Evolutionary conservation across 2,888 invertebrate genomes (phyloP), one percentile per base, ranked within the genome.

Genomic region (Miltochrista miniata): DNA sequence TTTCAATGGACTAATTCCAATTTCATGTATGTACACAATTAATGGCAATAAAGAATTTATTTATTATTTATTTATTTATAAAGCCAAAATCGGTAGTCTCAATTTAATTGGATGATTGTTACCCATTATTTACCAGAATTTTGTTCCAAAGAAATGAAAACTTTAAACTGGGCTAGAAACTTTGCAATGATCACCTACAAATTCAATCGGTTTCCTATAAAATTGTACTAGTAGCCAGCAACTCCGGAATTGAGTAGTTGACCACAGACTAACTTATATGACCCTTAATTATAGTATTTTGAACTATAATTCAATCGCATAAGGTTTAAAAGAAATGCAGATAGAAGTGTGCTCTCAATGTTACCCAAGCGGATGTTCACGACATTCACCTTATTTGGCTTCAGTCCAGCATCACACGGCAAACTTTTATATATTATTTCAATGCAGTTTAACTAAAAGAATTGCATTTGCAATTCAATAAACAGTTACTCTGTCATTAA

Each of bases 311-410:
- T 13, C 18, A 14, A 50, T 47, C 49, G 15, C 31, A 54, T 66
- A 79, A 70, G 66, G 71, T 67, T 56, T 56, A 61, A 48, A 49
- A 42, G 37, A 44, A 48, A 52, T 61, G 64, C 70, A 67, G 63
- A 56, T 59, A 69, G 62, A 64, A 70, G 49, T 65, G 70, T 68
- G 75, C 50, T 57, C 59, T 65, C 72, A 72, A 66, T 74, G 79
- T 78, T 74, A 73, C 81, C 72, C 72, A 48, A 70, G 81, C 83
- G 85, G 82, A 85, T 87, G 88, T 86, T 83, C 83, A 79, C 84
- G 80, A 81, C 88, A 87, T 81, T 85, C 85, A 82, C 89, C 89
- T 87, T 90, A 89, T 90, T 91, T 90, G 90, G 90, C 88, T 70
- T 75, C 73, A 76, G 76, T 87, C 90, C 90, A 91, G 85, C 68